phyloP scores from a whole-genome alignment of 2,113 vertebrate genomes.

The Chaetodon auriga region DNA sequence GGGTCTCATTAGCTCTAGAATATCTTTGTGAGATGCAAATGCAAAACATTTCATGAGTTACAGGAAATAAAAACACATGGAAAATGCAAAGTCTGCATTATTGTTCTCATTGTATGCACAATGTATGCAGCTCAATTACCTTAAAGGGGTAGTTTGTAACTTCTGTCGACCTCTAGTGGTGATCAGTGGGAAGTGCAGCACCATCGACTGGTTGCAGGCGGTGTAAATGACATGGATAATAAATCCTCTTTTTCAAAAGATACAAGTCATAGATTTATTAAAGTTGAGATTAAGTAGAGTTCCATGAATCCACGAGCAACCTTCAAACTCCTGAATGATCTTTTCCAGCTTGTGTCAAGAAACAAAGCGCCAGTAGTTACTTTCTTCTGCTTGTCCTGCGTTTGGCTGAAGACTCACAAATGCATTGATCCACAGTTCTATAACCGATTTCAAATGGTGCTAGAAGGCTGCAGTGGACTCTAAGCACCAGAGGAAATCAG shows the following conservation, averaged over 20 bases:
- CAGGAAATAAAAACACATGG: not conserved
- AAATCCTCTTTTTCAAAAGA: not conserved
- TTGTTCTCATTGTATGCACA: not conserved
- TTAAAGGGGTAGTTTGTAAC: not conserved
- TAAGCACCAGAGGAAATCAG: conserved; percentile 99
- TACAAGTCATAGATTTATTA: conserved; percentile 2
- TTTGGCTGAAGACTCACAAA: conserved; percentile 30
- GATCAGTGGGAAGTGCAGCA: not conserved
- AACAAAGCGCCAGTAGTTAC: too few relatives aligned
- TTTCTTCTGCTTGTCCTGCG: not conserved
- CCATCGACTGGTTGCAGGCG: not conserved
- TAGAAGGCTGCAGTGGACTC: conserved; percentile 94
- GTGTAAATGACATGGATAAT: not conserved
- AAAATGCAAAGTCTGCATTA: not conserved
- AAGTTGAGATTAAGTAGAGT: not conserved
- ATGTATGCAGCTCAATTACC: not conserved
- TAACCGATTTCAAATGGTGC: conserved; percentile 99
- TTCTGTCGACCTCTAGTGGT: conserved; percentile 15
- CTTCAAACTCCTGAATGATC: not conserved
- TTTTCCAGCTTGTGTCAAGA: not conserved
- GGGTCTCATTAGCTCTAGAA: too few relatives aligned
- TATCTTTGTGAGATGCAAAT: too few relatives aligned
- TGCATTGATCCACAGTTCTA: conserved; percentile 90
- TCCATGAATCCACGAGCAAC: not conserved
- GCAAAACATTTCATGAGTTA: not conserved